A percentile compares a stretch with the other conserved stretches of the same genome.
phyloP scores from a whole-genome alignment of 2,888 invertebrate genomes.

The Cyaniris semiargus region DNA sequence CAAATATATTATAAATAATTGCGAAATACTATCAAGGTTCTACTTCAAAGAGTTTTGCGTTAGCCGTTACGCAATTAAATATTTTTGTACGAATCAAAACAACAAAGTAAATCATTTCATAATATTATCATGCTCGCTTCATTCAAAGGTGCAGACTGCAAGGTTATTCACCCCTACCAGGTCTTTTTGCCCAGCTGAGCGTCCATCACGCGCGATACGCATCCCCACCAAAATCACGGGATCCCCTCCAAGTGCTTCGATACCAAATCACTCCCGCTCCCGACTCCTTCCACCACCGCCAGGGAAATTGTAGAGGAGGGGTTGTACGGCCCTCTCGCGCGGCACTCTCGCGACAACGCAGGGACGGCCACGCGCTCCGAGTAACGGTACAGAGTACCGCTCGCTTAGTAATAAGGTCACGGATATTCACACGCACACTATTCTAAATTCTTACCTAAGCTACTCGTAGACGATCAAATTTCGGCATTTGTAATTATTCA shows the following conservation, averaged over 20 bases:
- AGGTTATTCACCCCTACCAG: constrained; percentile 80
- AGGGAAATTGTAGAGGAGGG: constrained; percentile 74
- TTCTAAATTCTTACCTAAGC: constrained; percentile 24
- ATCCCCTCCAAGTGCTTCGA: constrained; percentile 77
- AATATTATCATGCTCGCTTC: constrained; percentile 46
- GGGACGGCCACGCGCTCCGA: constrained; percentile 71
- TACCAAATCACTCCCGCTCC: constrained; percentile 79
- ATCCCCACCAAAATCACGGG: constrained; percentile 77
- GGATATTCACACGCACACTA: constrained; percentile 55
- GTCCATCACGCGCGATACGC: constrained; percentile 69
- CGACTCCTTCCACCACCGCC: constrained; percentile 75
- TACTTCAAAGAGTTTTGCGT: background rate
- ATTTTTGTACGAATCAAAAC: constrained; percentile 47
- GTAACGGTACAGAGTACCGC: constrained; percentile 76
- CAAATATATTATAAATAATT: background rate
- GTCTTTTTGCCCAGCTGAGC: constrained; percentile 63
- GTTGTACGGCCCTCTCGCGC: constrained; percentile 66
- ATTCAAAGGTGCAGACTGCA: constrained; percentile 55
- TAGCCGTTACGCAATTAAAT: constrained; percentile 65
- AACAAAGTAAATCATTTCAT: background rate
- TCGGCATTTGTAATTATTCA: constrained; percentile 4
- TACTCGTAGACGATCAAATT: background rate
- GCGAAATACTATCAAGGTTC: background rate
- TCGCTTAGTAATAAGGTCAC: constrained; percentile 73
- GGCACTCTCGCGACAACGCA: constrained; percentile 58